Percentiles rank a stretch among this genome's conserved stretches.
Evolutionary conservation across 2,797 vertebrate species (phyloP).

Genomic region (Anas flavirostris): DNA sequence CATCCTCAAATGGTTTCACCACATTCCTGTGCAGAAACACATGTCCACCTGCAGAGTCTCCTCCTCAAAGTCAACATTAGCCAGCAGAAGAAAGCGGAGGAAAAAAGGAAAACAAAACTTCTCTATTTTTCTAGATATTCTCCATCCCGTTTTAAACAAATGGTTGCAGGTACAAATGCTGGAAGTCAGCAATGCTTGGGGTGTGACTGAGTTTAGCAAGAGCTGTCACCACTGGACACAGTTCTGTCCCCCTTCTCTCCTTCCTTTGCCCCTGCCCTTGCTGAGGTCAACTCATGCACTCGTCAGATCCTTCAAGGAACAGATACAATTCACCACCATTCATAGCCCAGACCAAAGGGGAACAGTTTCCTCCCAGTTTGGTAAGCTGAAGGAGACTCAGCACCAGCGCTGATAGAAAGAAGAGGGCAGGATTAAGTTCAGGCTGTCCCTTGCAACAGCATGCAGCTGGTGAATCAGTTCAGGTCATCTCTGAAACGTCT

Average conservation of each 20-base stretch:
- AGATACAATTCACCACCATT: neutral
- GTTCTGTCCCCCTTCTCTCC: neutral
- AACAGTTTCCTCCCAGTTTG: neutral
- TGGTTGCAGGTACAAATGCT: neutral
- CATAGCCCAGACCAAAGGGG: fast-evolving
- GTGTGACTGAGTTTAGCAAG: too few species aligned
- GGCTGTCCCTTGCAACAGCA: neutral
- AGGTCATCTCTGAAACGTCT: neutral
- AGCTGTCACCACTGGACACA: neutral
- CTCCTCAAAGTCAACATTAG: neutral
- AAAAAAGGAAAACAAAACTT: fast-evolving
- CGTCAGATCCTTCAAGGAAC: neutral
- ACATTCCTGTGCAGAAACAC: neutral
- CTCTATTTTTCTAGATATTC: neutral
- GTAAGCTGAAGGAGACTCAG: neutral
- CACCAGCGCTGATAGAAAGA: fast-evolving
- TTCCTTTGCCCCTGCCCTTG: too few species aligned
- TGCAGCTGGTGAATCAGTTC: neutral
- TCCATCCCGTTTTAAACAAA: neutral
- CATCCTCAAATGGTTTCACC: neutral
- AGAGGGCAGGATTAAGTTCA: neutral
- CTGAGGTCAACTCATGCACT: neutral
- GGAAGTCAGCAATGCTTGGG: neutral
- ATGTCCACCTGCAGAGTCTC: neutral
- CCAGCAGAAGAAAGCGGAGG: neutral